A percentile compares a stretch with the other conserved stretches of the same genome.
Evolutionary conservation across 1,140 invertebrate species (phyloP).

Genomic region (Agraylea sexmaculata): DNA sequence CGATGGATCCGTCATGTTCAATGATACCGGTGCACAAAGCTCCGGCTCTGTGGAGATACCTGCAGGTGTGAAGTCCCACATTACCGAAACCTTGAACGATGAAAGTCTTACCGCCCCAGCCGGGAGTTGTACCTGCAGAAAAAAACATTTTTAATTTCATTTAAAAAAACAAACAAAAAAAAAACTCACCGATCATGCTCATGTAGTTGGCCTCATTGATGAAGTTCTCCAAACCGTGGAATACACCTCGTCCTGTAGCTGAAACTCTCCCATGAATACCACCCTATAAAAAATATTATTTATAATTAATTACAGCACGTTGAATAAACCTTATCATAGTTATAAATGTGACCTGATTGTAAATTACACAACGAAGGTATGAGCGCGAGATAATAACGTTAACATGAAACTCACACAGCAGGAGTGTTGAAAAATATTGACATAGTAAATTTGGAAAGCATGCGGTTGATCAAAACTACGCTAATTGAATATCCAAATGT

Average conservation of each 20-base stretch:
- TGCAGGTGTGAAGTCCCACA: conserved; percentile 96
- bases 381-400: neutral
- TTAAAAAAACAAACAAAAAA: neutral
- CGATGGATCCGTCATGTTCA: conserved; percentile 88
- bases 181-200: conserved; percentile 72
- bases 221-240: conserved; percentile 97
- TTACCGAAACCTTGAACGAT: conserved; percentile 99
- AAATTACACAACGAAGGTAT: neutral
- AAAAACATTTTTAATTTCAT: no score
- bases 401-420: neutral
- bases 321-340: no score
- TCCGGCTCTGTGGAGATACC: conserved; percentile 90
- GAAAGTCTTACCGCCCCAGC: conserved; percentile 94
- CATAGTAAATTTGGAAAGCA: neutral
- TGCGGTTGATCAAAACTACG: neutral
- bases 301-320: no score
- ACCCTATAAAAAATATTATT: no score
- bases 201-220: conserved; percentile 95
- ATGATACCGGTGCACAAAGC: conserved; percentile 90
- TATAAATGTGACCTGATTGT: no score
- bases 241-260: conserved; percentile 94
- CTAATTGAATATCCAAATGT: no score
- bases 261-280: conserved; percentile 95
- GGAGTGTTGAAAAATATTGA: neutral
- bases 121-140: conserved; percentile 61